A percentile compares a stretch with the other conserved stretches of the same genome.
phyloP scores from a whole-genome alignment of 2,888 invertebrate genomes.

The Drosophila suboccidentalis region DNA sequence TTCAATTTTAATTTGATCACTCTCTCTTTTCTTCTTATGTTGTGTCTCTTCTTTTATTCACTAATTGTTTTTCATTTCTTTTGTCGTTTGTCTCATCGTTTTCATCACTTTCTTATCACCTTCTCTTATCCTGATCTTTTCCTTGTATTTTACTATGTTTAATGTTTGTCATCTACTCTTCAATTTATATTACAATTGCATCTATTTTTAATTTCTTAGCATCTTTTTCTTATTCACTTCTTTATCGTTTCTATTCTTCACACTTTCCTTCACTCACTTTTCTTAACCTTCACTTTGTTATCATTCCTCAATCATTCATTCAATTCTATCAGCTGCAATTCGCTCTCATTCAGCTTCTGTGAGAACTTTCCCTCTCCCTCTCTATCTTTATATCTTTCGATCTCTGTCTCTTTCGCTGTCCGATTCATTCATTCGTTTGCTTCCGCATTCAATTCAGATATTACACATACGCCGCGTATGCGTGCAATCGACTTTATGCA shows the following conservation, averaged over 20 bases:
- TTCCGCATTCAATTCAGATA: slow-evolving; percentile 44
- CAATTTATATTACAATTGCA: too few relatives aligned
- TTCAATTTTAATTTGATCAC: not conserved
- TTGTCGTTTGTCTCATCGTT: not conserved
- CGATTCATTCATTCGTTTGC: slow-evolving; percentile 17
- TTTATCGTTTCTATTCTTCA: not conserved
- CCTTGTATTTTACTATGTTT: too few relatives aligned
- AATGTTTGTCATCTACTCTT: not conserved
- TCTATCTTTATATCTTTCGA: not conserved
- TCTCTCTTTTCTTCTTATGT: not conserved
- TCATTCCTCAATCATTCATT: slow-evolving; percentile 10
- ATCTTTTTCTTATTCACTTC: too few relatives aligned
- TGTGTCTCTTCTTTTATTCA: not conserved
- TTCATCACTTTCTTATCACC: too few relatives aligned
- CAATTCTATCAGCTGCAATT: slow-evolving; percentile 12
- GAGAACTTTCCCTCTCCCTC: not conserved
- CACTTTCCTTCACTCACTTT: not conserved
- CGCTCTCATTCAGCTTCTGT: slow-evolving; percentile 26
- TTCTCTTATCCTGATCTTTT: too few relatives aligned
- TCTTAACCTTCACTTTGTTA: not conserved
- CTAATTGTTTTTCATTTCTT: not conserved
- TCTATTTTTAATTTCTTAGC: not conserved
- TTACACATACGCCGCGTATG: slow-evolving; percentile 28
- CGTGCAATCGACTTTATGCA: slow-evolving; percentile 32
- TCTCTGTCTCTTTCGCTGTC: not conserved